Evolutionary conservation across 2,113 vertebrate genomes (phyloP), one percentile per base, ranked within the genome.

Genomic region (Takifugu bimaculatus): DNA sequence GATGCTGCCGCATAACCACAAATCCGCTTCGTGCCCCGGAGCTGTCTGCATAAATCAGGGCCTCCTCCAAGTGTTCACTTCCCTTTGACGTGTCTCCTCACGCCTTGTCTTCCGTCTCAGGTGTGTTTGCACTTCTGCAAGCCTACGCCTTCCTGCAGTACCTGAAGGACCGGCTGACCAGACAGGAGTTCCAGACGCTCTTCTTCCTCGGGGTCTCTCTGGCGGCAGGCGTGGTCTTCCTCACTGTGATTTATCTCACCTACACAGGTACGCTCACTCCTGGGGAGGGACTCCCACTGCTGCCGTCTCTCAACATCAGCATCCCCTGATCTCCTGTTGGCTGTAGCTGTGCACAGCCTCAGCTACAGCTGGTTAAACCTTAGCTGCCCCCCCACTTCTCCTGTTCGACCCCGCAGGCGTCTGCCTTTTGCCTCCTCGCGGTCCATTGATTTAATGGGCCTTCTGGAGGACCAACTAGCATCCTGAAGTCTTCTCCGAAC

Each of bases 231-330:
- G 78, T 91, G 47, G 94, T 98, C 58, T 98, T 96, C 85, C 91
- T 98, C 73, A 95, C 94, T 1, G 96, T 97, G 72, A 96, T 98
- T 85, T 98, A 98, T 87, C 91, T 98, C 85, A 97, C 95, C 4
- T 97, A 97, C 44, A 96, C 95, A 91, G 96, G 95, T 97, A 75
- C n/a, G 39, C 43, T 25, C 25, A 3, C 54, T n/a, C 6, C 47
- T 47, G 44, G 44, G 12, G 10, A 47, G 12, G 13, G 9, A 15
- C 13, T 47, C 2, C 29, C 7, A 32, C 28, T 29, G 9, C 35
- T 39, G 35, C 11, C 20, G 20, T 20, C 20, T 20, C 20, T 20
- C 20, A 20, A 20, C 20, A 20, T 1, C 35, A 39, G 7, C 35
- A n/a, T 47, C 14, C 2, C 2, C 1, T 13, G 45, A 15, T n/a